These are phyloP conservation scores for Dicrostonyx torquatus DNA, from an alignment of 2,797 vertebrate genomes.

Conservation along the genomic window DNA sequence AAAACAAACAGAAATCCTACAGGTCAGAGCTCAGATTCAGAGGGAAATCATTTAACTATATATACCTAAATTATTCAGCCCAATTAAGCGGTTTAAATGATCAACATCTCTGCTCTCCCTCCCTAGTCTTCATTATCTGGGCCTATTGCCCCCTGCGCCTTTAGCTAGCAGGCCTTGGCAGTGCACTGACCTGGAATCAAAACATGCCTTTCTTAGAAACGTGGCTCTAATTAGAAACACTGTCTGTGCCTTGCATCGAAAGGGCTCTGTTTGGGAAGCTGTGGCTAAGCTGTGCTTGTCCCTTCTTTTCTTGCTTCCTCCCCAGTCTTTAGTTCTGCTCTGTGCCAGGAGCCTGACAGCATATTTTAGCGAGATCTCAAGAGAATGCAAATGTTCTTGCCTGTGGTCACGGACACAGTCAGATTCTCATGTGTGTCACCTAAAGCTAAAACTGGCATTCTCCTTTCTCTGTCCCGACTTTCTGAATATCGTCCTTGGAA, in stretches of 20 bases:
- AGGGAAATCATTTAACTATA: conserved; percentile 25
- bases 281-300: neutral
- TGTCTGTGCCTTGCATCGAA: conserved; percentile 38
- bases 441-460: conserved; percentile 34
- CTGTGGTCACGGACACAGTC: neutral
- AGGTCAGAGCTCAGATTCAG: conserved; percentile 60
- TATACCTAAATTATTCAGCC: conserved; percentile 51
- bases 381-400: conserved; percentile 66
- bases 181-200: conserved; percentile 65
- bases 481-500: neutral
- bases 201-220: conserved; percentile 60
- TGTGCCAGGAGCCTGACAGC: conserved; percentile 45
- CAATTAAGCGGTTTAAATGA: conserved; percentile 54
- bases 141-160: neutral
- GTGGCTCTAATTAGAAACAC: conserved; percentile 63
- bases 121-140: conserved; percentile 41
- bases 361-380: conserved; percentile 66
- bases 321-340: neutral
- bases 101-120: neutral
- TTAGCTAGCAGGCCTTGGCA: conserved; percentile 47
- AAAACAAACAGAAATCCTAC: conserved; percentile 11
- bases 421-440: neutral
- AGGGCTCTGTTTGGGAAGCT: conserved; percentile 43
- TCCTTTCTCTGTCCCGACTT: conserved; percentile 19
- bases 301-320: neutral